Evolutionary conservation across 2,797 vertebrate species (phyloP).

Genomic region (Alcedo quadribrachys): DNA sequence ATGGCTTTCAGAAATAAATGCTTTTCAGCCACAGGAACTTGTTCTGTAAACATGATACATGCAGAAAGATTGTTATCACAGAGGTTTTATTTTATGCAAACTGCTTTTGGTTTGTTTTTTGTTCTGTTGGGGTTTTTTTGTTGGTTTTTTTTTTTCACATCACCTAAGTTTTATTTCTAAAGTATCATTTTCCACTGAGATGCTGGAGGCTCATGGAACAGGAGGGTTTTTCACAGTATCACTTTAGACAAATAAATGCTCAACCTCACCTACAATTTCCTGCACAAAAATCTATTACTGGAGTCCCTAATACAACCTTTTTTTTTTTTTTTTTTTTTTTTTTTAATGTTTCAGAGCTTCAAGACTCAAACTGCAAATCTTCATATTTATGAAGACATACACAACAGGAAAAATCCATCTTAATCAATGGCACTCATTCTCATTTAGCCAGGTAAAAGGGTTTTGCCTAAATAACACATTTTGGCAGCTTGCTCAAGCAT

Average conservation of each 20-base stretch:
- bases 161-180: neutral
- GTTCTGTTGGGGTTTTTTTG: too few species aligned
- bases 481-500: constrained; percentile 30
- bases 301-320: neutral
- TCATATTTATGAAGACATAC: neutral
- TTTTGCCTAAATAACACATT: constrained; percentile 48
- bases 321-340: neutral
- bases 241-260: neutral
- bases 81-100: constrained; percentile 12
- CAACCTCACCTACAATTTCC: neutral
- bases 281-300: neutral
- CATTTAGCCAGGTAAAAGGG: constrained; percentile 32
- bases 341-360: neutral
- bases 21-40: constrained; percentile 12
- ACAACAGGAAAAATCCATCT: neutral
- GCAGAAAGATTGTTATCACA: neutral
- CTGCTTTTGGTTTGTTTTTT: neutral
- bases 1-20: constrained; percentile 52
- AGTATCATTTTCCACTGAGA: neutral
- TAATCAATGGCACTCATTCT: neutral
- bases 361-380: neutral
- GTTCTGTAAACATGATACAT: neutral
- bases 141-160: neutral
- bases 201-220: neutral
- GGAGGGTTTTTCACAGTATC: neutral